Conservation (phyloP, 1,140 invertebrate genomes). For the Ylistrum balloti region DNA sequence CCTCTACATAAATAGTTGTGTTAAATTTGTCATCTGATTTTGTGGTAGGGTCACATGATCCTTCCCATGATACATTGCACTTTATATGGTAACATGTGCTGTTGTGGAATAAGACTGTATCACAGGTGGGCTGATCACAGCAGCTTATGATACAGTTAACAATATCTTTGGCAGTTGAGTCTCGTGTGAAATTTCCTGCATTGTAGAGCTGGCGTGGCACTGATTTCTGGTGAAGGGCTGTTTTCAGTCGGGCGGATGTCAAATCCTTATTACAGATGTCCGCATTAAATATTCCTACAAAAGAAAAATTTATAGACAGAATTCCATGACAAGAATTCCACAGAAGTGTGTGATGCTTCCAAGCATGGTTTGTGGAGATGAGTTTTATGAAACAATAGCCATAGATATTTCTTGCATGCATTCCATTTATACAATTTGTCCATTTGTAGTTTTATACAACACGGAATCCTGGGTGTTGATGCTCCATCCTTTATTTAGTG, state of each 20-base stretch:
- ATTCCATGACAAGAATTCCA: no score
- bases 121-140: conserved; percentile 87
- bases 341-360: no score
- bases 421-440: no score
- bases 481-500: no score
- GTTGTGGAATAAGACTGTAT: conserved; percentile 91
- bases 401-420: no score
- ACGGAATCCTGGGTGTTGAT: no score
- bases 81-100: conserved; percentile 87
- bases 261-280: conserved; percentile 53
- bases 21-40: conserved; percentile 56
- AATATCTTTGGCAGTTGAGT: conserved; percentile 84
- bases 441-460: no score
- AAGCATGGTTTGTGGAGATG: no score
- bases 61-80: conserved; percentile 86
- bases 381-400: no score
- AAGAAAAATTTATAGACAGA: no score
- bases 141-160: conserved; percentile 89
- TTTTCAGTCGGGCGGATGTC: conserved; percentile 30
- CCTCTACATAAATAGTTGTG: conserved; percentile 62
- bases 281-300: conserved; percentile 44
- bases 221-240: conserved; percentile 54
- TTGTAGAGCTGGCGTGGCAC: conserved; percentile 59
- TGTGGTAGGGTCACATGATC: conserved; percentile 85
- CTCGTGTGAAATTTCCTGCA: conserved; percentile 80